A percentile compares a stretch with the other conserved stretches of the same genome.
Evolutionary conservation across 2,888 invertebrate species (phyloP).

Genomic region (Magallana nippona): DNA sequence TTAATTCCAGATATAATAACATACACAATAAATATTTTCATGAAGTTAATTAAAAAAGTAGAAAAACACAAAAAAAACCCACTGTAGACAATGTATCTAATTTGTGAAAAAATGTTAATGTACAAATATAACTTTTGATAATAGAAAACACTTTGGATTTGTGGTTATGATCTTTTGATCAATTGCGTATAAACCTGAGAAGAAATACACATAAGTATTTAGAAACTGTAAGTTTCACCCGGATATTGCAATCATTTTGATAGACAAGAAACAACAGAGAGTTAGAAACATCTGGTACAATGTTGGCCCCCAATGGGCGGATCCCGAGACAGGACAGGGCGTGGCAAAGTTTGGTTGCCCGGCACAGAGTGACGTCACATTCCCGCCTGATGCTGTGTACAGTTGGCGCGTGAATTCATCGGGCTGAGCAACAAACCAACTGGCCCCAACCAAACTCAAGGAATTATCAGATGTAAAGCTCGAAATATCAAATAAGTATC

Average conservation of each 20-base stretch:
- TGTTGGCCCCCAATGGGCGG: not conserved
- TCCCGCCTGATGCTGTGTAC: not conserved
- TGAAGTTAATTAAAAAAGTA: too few species aligned
- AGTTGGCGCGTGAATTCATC: constrained; percentile 58
- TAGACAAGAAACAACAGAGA: not conserved
- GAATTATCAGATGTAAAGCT: constrained; percentile 47
- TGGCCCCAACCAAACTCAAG: constrained; percentile 53
- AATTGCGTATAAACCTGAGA: too few species aligned
- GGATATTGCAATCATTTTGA: not conserved
- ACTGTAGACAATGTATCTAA: too few species aligned
- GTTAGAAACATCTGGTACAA: not conserved
- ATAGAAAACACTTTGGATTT: too few species aligned
- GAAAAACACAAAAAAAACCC: too few species aligned
- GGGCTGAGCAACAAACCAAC: constrained; percentile 52
- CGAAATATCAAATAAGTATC: constrained; percentile 55
- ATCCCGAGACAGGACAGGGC: constrained; percentile 49
- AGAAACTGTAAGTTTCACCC: not conserved
- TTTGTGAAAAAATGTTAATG: too few species aligned
- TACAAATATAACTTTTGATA: too few species aligned
- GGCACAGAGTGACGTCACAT: constrained; percentile 44
- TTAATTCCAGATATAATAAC: too few species aligned
- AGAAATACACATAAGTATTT: too few species aligned
- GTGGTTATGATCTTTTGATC: too few species aligned
- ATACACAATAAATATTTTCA: too few species aligned
- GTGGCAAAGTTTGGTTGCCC: constrained; percentile 50